Percentiles rank a stretch among this genome's conserved stretches.
Conservation (phyloP, 2,888 invertebrate species). For the Calliphora vomitoria region DNA sequence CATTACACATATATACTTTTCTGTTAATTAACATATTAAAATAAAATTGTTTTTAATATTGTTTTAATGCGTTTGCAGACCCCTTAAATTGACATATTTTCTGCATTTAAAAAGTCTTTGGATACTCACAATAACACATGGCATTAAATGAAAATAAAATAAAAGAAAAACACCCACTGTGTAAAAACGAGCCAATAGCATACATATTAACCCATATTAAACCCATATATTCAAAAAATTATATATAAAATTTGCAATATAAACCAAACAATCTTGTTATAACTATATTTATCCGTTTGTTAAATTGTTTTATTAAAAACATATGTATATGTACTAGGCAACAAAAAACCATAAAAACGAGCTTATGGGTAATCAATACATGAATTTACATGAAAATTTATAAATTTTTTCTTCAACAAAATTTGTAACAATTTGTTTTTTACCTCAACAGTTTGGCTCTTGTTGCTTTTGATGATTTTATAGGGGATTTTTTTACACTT, state of each 20-base stretch:
- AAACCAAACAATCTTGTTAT: slow-evolving; percentile 30
- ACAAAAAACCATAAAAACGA: slow-evolving; percentile 33
- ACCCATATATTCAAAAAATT: neutral
- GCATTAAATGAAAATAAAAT: neutral
- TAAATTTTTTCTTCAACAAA: slow-evolving; percentile 22
- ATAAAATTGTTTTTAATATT: slow-evolving; percentile 63
- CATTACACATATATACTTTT: slow-evolving; percentile 40
- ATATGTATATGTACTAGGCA: no score
- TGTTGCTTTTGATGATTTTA: slow-evolving; percentile 28
- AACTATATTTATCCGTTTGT: slow-evolving; percentile 6
- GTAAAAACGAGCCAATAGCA: neutral
- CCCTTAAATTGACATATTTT: slow-evolving; percentile 16
- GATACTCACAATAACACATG: neutral
- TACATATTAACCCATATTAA: slow-evolving; percentile 41
- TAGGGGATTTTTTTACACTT: slow-evolving; percentile 30
- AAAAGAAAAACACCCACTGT: neutral
- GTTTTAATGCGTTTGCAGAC: slow-evolving; percentile 32
- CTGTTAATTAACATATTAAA: slow-evolving; percentile 58
- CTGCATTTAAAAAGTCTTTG: neutral
- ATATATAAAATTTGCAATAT: slow-evolving; percentile 29
- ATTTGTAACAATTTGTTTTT: neutral
- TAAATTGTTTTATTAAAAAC: neutral
- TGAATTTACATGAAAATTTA: slow-evolving; percentile 33
- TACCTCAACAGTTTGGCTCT: neutral
- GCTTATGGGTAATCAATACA: slow-evolving; percentile 52